These are phyloP conservation scores for Lamprologus sp. DNA, from an alignment of 2,113 vertebrate species.

Conservation along the genomic window DNA sequence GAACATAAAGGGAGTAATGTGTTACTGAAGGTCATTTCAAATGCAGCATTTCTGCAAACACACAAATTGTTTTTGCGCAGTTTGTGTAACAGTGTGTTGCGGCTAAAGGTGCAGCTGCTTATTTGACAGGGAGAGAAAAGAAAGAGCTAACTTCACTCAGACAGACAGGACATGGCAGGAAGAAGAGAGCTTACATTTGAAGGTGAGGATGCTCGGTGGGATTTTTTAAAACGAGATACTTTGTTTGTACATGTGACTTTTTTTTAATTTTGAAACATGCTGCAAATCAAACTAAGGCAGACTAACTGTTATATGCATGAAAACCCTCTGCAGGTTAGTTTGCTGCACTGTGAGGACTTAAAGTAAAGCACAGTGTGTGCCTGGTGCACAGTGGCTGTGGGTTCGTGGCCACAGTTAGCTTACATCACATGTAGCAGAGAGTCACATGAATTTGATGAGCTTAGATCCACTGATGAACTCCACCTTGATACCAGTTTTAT, in stretches of 20 bases:
- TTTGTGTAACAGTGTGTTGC: not conserved
- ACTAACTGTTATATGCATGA: not conserved
- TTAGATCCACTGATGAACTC: not conserved
- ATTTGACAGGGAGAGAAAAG: not conserved
- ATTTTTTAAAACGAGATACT: not conserved
- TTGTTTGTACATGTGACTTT: not conserved
- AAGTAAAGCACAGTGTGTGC: not conserved
- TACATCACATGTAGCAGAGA: not conserved
- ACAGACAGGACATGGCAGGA: not conserved
- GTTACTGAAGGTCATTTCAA: not conserved
- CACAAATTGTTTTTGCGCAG: not conserved
- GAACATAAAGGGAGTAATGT: not conserved
- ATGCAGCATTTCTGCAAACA: not conserved
- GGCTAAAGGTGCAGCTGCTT: not conserved
- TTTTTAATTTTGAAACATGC: fast-evolving
- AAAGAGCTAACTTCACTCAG: not conserved
- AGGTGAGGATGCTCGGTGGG: fast-evolving
- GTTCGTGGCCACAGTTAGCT: fast-evolving
- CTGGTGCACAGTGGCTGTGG: not conserved
- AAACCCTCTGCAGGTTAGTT: not conserved
- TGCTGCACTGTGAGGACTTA: not conserved
- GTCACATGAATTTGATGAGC: not conserved
- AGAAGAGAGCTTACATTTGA: not conserved
- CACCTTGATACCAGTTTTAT: not conserved
- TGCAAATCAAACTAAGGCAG: not conserved